phyloP scores from a whole-genome alignment of 2,888 invertebrate species.

The Lithophane semibrunnea region DNA sequence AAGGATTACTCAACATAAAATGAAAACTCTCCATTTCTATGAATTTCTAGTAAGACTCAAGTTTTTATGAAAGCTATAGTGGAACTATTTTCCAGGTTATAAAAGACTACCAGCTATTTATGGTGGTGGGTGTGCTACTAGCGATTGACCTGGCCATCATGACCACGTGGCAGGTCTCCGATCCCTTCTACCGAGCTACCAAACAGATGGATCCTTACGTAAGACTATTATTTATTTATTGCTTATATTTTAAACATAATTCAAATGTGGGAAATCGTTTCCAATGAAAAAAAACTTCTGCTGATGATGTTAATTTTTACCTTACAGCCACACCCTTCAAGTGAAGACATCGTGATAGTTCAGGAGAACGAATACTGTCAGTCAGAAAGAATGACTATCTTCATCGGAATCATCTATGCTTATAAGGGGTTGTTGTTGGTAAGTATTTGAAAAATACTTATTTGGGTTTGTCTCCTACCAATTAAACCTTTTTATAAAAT shows the following conservation, averaged over 20 bases:
- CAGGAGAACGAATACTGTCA: slow-evolving; percentile 99
- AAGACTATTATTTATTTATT: slow-evolving; percentile 76
- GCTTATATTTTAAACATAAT: not conserved
- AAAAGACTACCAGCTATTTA: slow-evolving; percentile 99
- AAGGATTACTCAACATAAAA: too few species aligned
- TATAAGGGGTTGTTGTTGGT: slow-evolving; percentile 99
- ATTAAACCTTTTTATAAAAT: too few species aligned
- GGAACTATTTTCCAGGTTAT: slow-evolving; percentile 93
- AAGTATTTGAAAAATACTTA: slow-evolving; percentile 65
- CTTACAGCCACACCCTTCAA: slow-evolving; percentile 95
- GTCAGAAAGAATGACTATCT: slow-evolving; percentile 98
- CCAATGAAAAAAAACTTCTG: not conserved
- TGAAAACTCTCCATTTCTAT: not conserved
- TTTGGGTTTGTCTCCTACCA: not conserved
- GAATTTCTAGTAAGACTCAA: not conserved
- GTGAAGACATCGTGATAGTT: slow-evolving; percentile 97
- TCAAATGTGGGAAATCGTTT: not conserved
- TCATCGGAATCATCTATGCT: slow-evolving; percentile 98
- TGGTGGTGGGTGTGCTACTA: slow-evolving; percentile 98
- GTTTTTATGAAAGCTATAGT: not conserved
- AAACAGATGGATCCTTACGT: slow-evolving; percentile 97
- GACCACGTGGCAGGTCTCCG: slow-evolving; percentile 99
- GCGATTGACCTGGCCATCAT: slow-evolving; percentile 98
- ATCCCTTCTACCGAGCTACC: slow-evolving; percentile 97
- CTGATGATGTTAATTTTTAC: not conserved